These are phyloP conservation scores for Homarus americanus DNA, from an alignment of 1,140 invertebrate species.

Conservation along the genomic window DNA sequence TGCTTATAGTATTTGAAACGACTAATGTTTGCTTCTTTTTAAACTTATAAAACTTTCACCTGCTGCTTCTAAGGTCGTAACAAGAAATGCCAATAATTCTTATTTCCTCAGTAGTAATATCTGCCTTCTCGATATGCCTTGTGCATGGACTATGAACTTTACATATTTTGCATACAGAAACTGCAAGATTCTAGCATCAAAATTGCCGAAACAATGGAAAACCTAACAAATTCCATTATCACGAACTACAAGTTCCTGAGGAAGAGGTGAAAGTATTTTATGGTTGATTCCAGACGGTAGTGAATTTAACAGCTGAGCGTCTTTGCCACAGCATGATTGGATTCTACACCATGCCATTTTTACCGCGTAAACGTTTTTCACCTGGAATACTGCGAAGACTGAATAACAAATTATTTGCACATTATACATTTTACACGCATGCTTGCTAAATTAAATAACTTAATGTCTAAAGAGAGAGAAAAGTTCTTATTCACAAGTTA, in stretches of 20 bases:
- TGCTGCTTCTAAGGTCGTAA: conserved; percentile 12
- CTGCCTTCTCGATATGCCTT: neutral
- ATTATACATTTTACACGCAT: no score
- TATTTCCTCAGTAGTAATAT: neutral
- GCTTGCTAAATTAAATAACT: no score
- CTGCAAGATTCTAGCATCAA: no score
- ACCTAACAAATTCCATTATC: neutral
- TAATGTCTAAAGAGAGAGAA: no score
- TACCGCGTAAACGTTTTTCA: no score
- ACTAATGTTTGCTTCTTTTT: neutral
- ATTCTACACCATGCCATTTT: neutral
- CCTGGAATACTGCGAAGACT: no score
- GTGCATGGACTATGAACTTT: neutral
- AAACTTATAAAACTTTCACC: conserved; percentile 51
- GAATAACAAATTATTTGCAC: no score
- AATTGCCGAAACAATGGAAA: neutral
- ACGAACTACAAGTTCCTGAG: conserved; percentile 21
- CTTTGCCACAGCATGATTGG: neutral
- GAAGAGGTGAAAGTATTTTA: conserved; percentile 59
- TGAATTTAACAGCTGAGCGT: neutral
- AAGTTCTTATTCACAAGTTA: no score
- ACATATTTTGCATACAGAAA: neutral
- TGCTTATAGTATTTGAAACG: no score
- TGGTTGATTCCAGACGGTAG: conserved; percentile 2
- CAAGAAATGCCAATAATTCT: neutral